These are phyloP conservation scores for Sipunculus nudus DNA, from an alignment of 2,888 invertebrate genomes.

Conservation along the genomic window DNA sequence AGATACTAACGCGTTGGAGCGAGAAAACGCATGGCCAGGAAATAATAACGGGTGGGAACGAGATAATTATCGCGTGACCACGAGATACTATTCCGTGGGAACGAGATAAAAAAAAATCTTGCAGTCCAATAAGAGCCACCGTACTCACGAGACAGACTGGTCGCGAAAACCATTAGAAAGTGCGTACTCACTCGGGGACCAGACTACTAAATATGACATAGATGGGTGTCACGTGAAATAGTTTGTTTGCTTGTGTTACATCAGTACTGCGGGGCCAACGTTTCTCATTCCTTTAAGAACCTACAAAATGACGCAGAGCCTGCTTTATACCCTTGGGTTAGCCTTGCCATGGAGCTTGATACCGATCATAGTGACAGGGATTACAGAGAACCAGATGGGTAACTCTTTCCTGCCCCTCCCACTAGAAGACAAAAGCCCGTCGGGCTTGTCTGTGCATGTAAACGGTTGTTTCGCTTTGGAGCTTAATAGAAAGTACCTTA, in stretches of 20 bases:
- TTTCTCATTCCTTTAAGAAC: slow-evolving; percentile 34
- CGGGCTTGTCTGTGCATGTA: slow-evolving; percentile 60
- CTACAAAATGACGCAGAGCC: slow-evolving; percentile 37
- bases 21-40: too few relatives aligned
- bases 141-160: slow-evolving; percentile 1
- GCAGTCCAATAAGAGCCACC: too few relatives aligned
- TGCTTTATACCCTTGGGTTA: slow-evolving; percentile 46
- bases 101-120: too few relatives aligned
- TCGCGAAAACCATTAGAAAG: slow-evolving; percentile 13
- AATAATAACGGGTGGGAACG: too few relatives aligned
- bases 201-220: slow-evolving; percentile 5
- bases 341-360: slow-evolving; percentile 43
- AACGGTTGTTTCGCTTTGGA: slow-evolving; percentile 60
- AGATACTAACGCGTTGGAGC: too few relatives aligned
- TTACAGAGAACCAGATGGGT: slow-evolving; percentile 39
- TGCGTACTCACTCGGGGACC: slow-evolving; percentile 26
- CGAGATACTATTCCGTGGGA: too few relatives aligned
- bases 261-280: slow-evolving; percentile 30
- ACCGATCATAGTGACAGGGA: slow-evolving; percentile 3
- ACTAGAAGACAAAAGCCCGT: slow-evolving; percentile 45
- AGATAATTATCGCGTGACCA: too few relatives aligned
- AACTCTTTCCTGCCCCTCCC: slow-evolving; percentile 61
- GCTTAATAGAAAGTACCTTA: slow-evolving; percentile 53
- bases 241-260: slow-evolving; percentile 36
- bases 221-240: neutral